Conservation (phyloP, 2,797 vertebrate species). For the Clarias platycephalus region DNA sequence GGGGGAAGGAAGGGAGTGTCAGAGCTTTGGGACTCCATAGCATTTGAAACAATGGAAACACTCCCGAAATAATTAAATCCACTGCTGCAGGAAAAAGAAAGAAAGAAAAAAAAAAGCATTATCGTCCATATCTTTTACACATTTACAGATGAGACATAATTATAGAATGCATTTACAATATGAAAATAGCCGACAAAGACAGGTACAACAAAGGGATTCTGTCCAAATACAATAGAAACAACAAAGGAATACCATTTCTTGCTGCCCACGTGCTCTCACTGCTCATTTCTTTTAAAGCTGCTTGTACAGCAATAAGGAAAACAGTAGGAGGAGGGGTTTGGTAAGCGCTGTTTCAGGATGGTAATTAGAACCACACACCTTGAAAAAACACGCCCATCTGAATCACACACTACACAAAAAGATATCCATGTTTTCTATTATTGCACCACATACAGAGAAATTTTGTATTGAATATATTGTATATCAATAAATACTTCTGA, state of each 20-base stretch:
- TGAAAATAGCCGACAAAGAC: neutral
- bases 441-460: neutral
- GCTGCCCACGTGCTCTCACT: conserved; percentile 1
- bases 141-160: conserved; percentile 13
- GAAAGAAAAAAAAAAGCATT: conserved; percentile 49
- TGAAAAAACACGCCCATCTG: conserved; percentile 5
- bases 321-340: neutral
- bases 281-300: neutral
- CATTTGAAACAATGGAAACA: conserved; percentile 72
- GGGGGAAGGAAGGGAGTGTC: conserved; percentile 74
- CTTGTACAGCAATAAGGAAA: neutral
- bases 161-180: neutral
- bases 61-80: conserved; percentile 60
- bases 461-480: neutral
- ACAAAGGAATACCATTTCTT: neutral
- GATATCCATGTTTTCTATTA: conserved; percentile 13
- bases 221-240: neutral
- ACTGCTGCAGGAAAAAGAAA: conserved; percentile 56
- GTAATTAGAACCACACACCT: conserved; percentile 11
- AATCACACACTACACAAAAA: neutral
- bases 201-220: neutral
- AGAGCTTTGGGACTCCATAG: conserved; percentile 56
- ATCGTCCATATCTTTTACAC: neutral
- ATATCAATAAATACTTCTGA: neutral
- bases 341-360: neutral